Evolutionary conservation across 2,888 invertebrate species (phyloP), one percentile per base, ranked within the genome.

Genomic region (Macropis europaea): DNA sequence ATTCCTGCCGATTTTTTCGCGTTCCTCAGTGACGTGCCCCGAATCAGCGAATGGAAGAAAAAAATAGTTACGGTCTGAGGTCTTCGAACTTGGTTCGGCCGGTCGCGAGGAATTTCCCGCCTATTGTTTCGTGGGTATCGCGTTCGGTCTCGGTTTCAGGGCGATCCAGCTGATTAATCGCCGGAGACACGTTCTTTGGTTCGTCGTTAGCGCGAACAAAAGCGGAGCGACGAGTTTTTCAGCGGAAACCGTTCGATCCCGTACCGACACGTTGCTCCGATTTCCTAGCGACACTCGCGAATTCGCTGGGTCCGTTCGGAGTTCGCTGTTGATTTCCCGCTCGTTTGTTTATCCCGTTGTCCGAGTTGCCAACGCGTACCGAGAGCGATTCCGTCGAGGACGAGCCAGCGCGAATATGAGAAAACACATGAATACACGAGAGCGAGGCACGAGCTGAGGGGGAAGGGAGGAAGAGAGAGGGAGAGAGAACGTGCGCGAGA

Each of bases 371-470:
- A 71, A 52, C 66, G 57, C 64, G 63, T 64, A 59, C 56, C 47
- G 53, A 47, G 38, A 47, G 38, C 67, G 60, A 71, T 77, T 70
- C 32, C 62, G 63, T 53, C 61, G 63, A 60, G 71, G 50, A 77
- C 63, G 61, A 64, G 61, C 63, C 53, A 61, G 52, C 34, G 61
- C 67, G 64, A 59, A 70, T 71, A 70, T 54, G 67, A 81, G 75
- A 75, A 81, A 80, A 73, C 68, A 61, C 52, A 61, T 62, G 74
- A 63, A 68, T 78, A 74, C 66, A 53, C 69, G 56, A 47, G 56
- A 22, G 19, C 36, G 56, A 15, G 50, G 59, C 22, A 30, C 19
- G 28, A 13, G 38, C 53, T 13, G 66, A 66, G 42, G 28, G 38
- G 57, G 15, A 45, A 24, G 26, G 40, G 40, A 53, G 28, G 22